Evolutionary conservation across 2,113 vertebrate species (phyloP).

Genomic region (Hemiprocne comata): DNA sequence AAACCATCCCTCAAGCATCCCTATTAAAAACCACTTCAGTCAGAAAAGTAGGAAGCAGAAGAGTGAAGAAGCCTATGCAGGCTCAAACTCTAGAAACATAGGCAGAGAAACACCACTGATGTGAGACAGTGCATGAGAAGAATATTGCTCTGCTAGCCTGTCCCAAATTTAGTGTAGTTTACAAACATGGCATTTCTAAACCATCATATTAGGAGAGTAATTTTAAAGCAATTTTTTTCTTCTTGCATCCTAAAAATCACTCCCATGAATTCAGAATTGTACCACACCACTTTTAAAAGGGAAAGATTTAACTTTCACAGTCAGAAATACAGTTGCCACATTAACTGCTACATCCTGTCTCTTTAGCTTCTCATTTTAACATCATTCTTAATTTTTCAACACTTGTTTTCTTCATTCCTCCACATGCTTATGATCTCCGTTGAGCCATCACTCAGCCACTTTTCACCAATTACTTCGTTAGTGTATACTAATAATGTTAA

Average conservation of each 20-base stretch:
- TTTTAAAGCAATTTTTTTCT: background rate
- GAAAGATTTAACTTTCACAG: background rate
- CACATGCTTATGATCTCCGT: background rate
- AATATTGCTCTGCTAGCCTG: background rate
- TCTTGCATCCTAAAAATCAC: background rate
- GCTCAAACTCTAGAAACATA: background rate
- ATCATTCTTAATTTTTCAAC: rapidly evolving
- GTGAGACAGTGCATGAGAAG: background rate
- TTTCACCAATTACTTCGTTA: background rate
- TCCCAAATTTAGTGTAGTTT: background rate
- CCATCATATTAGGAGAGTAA: background rate
- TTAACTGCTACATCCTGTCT: background rate
- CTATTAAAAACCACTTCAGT: background rate
- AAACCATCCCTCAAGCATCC: background rate
- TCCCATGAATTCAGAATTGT: background rate
- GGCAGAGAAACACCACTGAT: background rate
- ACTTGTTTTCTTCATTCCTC: background rate
- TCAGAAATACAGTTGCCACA: background rate
- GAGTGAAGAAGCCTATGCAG: background rate
- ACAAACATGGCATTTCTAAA: background rate
- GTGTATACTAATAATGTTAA: rapidly evolving
- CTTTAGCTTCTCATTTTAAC: background rate
- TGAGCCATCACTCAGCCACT: background rate
- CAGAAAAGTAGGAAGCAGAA: background rate
- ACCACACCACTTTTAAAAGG: background rate